These are phyloP conservation scores for Panopea generosa DNA, from an alignment of 2,888 invertebrate species.

Conservation along the genomic window DNA sequence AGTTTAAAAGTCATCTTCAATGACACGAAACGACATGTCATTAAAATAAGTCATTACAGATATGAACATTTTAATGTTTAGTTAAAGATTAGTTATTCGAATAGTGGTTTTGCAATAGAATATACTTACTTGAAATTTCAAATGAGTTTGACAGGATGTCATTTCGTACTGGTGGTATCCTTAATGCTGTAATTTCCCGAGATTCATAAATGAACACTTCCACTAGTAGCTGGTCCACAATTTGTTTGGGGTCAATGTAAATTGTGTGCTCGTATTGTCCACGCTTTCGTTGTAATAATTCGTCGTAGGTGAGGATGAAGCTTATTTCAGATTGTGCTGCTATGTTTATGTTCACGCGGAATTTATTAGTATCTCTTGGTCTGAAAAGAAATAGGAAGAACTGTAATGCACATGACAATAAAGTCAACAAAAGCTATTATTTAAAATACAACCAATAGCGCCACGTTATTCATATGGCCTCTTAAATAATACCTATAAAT, in stretches of 20 bases:
- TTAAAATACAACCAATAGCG: neutral
- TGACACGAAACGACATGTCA: too few relatives aligned
- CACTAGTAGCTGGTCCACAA: slow-evolving; percentile 89
- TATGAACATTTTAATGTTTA: too few relatives aligned
- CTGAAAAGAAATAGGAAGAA: slow-evolving; percentile 60
- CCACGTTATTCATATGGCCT: neutral
- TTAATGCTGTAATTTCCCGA: slow-evolving; percentile 85
- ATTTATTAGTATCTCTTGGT: slow-evolving; percentile 76
- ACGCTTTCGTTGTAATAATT: slow-evolving; percentile 88
- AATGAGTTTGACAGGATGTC: slow-evolving; percentile 49
- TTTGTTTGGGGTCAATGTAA: slow-evolving; percentile 89
- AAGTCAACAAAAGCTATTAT: neutral
- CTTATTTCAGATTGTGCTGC: slow-evolving; percentile 88
- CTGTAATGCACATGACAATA: neutral
- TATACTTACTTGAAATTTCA: slow-evolving; percentile 48
- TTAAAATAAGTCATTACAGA: too few relatives aligned
- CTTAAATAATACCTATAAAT: too few relatives aligned
- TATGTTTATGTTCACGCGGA: slow-evolving; percentile 88
- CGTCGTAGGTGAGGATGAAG: slow-evolving; percentile 91
- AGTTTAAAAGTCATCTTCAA: too few relatives aligned
- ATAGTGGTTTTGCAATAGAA: too few relatives aligned
- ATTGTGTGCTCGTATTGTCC: slow-evolving; percentile 90
- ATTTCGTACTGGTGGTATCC: slow-evolving; percentile 72
- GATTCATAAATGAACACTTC: slow-evolving; percentile 89
- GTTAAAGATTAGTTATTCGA: too few relatives aligned